phyloP scores from a whole-genome alignment of 2,888 invertebrate genomes.

The Clostera curtula region DNA sequence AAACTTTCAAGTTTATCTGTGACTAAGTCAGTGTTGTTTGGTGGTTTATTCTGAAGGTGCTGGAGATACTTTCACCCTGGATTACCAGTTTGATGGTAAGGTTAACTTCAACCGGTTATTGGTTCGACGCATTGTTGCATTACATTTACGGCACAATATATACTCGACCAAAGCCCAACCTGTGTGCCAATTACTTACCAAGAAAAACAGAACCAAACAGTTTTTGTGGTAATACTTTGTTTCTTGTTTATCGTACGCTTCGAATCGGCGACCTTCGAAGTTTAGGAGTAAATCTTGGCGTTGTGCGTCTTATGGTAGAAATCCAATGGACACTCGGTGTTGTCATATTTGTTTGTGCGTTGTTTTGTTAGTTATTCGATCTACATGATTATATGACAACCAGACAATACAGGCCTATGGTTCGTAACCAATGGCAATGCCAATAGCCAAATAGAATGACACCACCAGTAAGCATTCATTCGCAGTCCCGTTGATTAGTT shows the following conservation, averaged over 20 bases:
- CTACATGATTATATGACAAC: too few relatives aligned
- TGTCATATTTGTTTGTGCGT: too few relatives aligned
- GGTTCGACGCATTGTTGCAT: constrained; percentile 12
- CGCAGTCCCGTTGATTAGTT: constrained; percentile 10
- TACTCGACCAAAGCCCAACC: background rate
- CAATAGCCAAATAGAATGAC: too few relatives aligned
- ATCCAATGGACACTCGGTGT: too few relatives aligned
- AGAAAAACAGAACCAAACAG: constrained; percentile 1
- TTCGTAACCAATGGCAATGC: too few relatives aligned
- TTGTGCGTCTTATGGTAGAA: too few relatives aligned
- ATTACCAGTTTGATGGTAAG: constrained; percentile 54
- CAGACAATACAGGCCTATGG: too few relatives aligned
- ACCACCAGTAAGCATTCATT: too few relatives aligned
- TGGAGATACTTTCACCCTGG: constrained; percentile 44
- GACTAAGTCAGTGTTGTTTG: constrained; percentile 30
- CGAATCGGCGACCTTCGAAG: constrained; percentile 14
- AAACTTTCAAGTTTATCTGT: constrained; percentile 36
- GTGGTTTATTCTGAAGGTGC: constrained; percentile 23
- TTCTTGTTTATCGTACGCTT: constrained; percentile 18
- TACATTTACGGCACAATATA: too few relatives aligned
- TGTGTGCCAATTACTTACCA: constrained; percentile 6
- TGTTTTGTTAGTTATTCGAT: too few relatives aligned
- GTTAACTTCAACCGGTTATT: constrained; percentile 11
- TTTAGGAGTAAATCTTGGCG: constrained; percentile 7
- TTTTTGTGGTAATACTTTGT: constrained; percentile 14